Conservation (phyloP, 2,113 vertebrate species). For the Alethe castanea region DNA sequence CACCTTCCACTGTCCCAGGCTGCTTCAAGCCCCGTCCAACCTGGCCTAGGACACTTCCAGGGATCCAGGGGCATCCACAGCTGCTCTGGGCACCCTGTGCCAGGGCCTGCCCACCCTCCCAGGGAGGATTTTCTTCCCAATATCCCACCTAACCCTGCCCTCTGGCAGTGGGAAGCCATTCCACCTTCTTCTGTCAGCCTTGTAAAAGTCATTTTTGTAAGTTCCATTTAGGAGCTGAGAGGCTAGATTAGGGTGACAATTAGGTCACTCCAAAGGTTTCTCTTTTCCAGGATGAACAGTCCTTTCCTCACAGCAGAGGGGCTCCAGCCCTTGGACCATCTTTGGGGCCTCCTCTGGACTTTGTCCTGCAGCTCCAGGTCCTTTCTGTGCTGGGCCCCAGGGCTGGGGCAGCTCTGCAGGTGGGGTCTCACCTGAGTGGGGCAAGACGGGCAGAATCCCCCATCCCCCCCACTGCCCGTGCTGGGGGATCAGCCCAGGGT, state of each 20-base stretch:
- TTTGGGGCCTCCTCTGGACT: background rate
- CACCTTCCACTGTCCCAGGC: fast-evolving
- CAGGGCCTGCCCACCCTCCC: fast-evolving
- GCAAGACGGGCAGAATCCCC: background rate
- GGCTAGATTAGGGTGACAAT: too few relatives aligned
- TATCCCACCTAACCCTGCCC: fast-evolving
- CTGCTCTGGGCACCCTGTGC: background rate
- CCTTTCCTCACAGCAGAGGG: background rate
- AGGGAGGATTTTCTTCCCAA: background rate
- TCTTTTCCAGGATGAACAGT: background rate
- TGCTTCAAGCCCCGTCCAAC: fast-evolving
- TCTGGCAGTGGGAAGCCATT: background rate
- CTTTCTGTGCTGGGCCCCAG: background rate
- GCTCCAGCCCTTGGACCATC: background rate
- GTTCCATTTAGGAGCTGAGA: background rate
- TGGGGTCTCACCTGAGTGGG: background rate
- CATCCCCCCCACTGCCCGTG: fast-evolving
- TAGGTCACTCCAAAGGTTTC: background rate
- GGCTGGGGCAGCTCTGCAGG: background rate
- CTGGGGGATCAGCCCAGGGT: background rate
- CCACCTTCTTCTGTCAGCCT: background rate
- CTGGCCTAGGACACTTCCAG: background rate
- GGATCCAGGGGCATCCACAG: background rate
- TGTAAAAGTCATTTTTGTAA: background rate
- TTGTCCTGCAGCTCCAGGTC: fast-evolving